Evolutionary conservation across 2,888 invertebrate species (phyloP), one percentile per base, ranked within the genome.

Genomic region (Tethea ocularis): DNA sequence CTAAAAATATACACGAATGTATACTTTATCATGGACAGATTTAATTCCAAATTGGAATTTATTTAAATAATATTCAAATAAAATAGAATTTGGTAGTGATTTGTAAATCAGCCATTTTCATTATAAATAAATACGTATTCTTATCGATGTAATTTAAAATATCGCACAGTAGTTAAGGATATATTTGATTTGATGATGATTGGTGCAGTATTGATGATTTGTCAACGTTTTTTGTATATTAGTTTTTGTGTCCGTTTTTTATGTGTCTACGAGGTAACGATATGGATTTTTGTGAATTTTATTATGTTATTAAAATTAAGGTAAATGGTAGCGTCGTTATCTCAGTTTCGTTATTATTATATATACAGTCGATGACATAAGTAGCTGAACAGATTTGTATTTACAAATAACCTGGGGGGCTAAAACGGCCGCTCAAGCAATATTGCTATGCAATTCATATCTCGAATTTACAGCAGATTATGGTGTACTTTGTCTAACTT

Each of bases 41-140:
- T 58, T 53, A 56, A 58, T 62, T 60, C 29, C 13, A 17, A 36
- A 57, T 57, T 51, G 54, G 46, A 36, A 38, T 33, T n/a, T 26
- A 68, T 68, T 64, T 63, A 57, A 61, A 65, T 65, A 65, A 62
- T 63, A 66, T 67, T 63, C 61, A 54, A 64, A 65, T 68, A 46
- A 46, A 46, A 20, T 46, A 20, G 46, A 46, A 46, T 46, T 46
- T 46, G 20, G 20, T 10, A 20, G 46, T 46, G 46, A 20, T 20
- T 20, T 46, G 46, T 46, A 46, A 46, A 46, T 46, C 10, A 46
- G 20, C 1, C 20, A 46, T 46, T 46, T 46, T 8, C 8, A n/a
- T 46, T 46, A 20, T 46, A 46, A 46, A 46, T n/a, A 46, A 46
- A 46, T n/a, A 46, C 41, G 41, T 13, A n/a, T 46, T 46, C 8